Base-by-base conservation (phyloP, 2,797 vertebrate species). In the Enteromius viviparus region DNA sequence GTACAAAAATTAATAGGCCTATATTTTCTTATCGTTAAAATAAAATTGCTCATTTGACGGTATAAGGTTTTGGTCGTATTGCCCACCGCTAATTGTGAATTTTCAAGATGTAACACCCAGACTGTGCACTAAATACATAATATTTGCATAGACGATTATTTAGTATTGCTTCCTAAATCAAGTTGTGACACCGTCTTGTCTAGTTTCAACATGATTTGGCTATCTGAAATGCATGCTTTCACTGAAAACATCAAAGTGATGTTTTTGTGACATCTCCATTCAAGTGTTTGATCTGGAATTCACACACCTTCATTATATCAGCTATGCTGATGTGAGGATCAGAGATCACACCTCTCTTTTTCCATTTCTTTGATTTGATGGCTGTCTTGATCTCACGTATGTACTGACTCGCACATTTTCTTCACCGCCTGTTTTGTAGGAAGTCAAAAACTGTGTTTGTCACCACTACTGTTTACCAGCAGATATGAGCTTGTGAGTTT, bases 221-320 rank as follows among this genome's bases (percentile, higher is more conserved):
- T 17, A n/a, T 49, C 60, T 23, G 49, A n/a, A 14, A 23, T 8
- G n/a, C 23, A n/a, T 34, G 40, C 32, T 81, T 72, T 47, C n/a
- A 53, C n/a, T 75, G 51, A 60, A 45, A 53, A 75, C 45, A 53
- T 75, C 80, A 66, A 81, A 81, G 70, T 29, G 58, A 64, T 29
- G 21, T 11, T 17, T 10, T 53, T 82, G 51, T 51, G 60, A 75
- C 60, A 32, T 64, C 60, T 32, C 26, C 60, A 15, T 64, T 64
- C 14, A 32, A 32, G 26, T 64, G 26, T 64, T 64, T 64, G 26
- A 32, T 37, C 71, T 64, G 37, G 55, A 74, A 37, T 19, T 72
- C 5, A 6, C 34, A 19, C 45, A 53, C 45, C 32, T 51, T 65
- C 23, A 65, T 53, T 55, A n/a, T 53, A 34, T 81, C n/a, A 40